Evolutionary conservation across 1,140 invertebrate genomes (phyloP), one percentile per base, ranked within the genome.

Genomic region (Camponotus floridanus): DNA sequence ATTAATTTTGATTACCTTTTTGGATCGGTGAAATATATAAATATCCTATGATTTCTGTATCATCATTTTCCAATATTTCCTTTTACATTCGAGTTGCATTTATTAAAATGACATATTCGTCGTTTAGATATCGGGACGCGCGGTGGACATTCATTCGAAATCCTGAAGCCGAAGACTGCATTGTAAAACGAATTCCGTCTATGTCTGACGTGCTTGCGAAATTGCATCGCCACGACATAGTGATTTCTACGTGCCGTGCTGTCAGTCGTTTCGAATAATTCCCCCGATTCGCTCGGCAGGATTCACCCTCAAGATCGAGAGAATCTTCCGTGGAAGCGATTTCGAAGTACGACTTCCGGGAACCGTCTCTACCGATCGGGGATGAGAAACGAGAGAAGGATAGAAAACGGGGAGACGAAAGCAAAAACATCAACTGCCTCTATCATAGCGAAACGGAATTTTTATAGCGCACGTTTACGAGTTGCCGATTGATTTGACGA

Each of bases 311-410:
- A 73, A 74, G 79, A 74, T 83, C 64, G 87, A 84, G 74, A 76
- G 76, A 86, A 71, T 70, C 76, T 88, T 76, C 86, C 91, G 84
- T 83, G 87, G 87, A 90, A 92, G 85, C 90, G 88, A 90, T 91
- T 91, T 90, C 85, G 67, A 48, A 65, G 85, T 86, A 89, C 78
- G 88, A 92, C 89, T 93, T 93, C 92, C 92, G 92, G 89, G 92
- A 93, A 93, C 87, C 45, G 79, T 78, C 64, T 70, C 71, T 76
- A 70, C 86, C 62, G 48, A 64, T 79, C 31, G 31, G 76, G 64
- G 74, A 84, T 79, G 62, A 45, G 57, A 45, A 85, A 68, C 64
- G 51, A 78, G 70, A 87, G 67, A 51, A 78, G 31, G 45, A 73
- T n/a, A 55, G 74, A 55, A 31, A n/a, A 64, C n/a, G n/a, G n/a